These are phyloP conservation scores for Yasuhikotakia modesta DNA, from an alignment of 2,797 vertebrate genomes.

Conservation along the genomic window DNA sequence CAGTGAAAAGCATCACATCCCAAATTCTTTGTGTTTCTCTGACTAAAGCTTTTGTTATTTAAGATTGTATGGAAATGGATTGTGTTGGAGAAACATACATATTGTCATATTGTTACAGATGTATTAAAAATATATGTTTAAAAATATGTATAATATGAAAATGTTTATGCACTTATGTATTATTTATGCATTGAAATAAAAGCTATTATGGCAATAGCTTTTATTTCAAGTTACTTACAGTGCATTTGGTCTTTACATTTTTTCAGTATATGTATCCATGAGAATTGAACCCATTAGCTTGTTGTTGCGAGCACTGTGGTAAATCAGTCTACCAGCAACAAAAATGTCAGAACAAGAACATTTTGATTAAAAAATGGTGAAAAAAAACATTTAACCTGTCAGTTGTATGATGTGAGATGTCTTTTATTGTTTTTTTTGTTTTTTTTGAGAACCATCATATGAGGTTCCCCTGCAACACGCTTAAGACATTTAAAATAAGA, in stretches of 20 bases:
- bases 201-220: background rate
- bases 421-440: background rate
- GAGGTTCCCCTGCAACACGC: background rate
- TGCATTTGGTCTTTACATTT: background rate
- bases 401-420: background rate
- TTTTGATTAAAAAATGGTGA: background rate
- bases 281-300: background rate
- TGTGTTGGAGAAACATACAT: background rate
- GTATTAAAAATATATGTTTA: background rate
- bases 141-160: too few relatives aligned
- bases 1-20: background rate
- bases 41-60: background rate
- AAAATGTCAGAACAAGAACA: background rate
- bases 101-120: background rate
- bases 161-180: too few relatives aligned
- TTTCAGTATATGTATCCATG: background rate
- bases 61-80: background rate
- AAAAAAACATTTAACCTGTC: background rate
- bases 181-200: too few relatives aligned
- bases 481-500: background rate
- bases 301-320: background rate
- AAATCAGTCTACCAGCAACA: background rate
- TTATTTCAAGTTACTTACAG: background rate
- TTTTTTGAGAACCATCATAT: background rate
- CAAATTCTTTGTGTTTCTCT: background rate